phyloP scores from a whole-genome alignment of 2,888 invertebrate species.

The Ctenicera cuprea region DNA sequence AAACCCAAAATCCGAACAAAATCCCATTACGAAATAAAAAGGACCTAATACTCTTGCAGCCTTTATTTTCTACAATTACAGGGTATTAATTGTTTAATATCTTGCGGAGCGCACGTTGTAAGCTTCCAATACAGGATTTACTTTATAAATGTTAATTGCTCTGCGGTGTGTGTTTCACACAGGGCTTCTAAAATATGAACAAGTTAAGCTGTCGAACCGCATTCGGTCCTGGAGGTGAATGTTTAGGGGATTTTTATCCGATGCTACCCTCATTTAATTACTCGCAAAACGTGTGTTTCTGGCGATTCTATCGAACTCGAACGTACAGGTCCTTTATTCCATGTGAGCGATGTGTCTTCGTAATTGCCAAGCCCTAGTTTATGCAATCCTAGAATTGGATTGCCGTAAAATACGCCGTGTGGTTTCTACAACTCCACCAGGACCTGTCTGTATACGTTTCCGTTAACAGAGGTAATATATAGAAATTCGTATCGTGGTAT shows the following conservation, averaged over 20 bases:
- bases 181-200: constrained; percentile 61
- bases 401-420: constrained; percentile 71
- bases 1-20: constrained; percentile 68
- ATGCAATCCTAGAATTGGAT: constrained; percentile 72
- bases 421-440: constrained; percentile 70
- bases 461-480: constrained; percentile 70
- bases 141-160: constrained; percentile 72
- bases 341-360: constrained; percentile 68
- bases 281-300: constrained; percentile 48
- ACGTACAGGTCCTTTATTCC: constrained; percentile 56
- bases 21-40: constrained; percentile 67
- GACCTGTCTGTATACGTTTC: constrained; percentile 69
- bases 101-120: constrained; percentile 71
- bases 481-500: constrained; percentile 42
- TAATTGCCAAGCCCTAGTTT: constrained; percentile 71
- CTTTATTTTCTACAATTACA: constrained; percentile 58
- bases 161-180: constrained; percentile 60
- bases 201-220: constrained; percentile 52
- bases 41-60: constrained; percentile 60
- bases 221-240: constrained; percentile 46
- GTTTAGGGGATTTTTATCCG: constrained; percentile 53
- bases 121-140: constrained; percentile 70
- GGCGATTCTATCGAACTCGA: constrained; percentile 50
- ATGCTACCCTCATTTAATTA: constrained; percentile 54
- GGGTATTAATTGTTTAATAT: constrained; percentile 72